phyloP scores from a whole-genome alignment of 1,140 invertebrate genomes.

The Drosophila parvula region DNA sequence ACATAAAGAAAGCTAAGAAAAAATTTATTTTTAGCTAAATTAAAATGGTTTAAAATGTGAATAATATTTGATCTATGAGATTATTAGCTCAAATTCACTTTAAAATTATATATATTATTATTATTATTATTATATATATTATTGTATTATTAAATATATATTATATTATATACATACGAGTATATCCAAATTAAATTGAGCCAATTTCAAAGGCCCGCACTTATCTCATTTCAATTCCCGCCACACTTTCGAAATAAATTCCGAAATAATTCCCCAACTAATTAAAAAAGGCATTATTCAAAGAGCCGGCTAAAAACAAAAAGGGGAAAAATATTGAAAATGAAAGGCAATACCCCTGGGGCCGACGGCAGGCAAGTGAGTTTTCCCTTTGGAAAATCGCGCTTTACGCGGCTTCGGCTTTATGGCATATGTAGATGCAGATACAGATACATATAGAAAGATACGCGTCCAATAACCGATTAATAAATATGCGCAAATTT shows the following conservation, averaged over 20 bases:
- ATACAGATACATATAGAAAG: constrained; percentile 1
- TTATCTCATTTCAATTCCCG: constrained; percentile 15
- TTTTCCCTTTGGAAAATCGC: constrained; percentile 43
- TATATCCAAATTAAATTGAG: no score
- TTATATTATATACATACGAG: no score
- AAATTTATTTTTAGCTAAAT: neutral
- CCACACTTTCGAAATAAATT: constrained; percentile 16
- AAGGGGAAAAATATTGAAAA: constrained; percentile 20
- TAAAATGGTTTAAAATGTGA: no score
- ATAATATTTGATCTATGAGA: no score
- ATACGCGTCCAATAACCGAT: constrained; percentile 56
- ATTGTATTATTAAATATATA: no score
- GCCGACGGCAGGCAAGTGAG: constrained; percentile 9
- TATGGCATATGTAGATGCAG: constrained; percentile 19
- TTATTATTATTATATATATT: no score
- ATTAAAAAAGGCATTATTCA: constrained; percentile 50
- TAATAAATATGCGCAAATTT: constrained; percentile 70
- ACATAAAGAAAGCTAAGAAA: neutral
- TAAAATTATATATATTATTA: no score
- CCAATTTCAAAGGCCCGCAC: neutral
- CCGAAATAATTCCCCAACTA: constrained; percentile 34
- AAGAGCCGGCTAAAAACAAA: constrained; percentile 15
- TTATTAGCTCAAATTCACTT: no score
- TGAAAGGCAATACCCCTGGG: constrained; percentile 15
- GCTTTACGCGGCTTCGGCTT: constrained; percentile 11